Percentiles rank a stretch among this genome's conserved stretches.
Evolutionary conservation across 1,140 invertebrate genomes (phyloP).

Genomic region (Macrostomum lignano): DNA sequence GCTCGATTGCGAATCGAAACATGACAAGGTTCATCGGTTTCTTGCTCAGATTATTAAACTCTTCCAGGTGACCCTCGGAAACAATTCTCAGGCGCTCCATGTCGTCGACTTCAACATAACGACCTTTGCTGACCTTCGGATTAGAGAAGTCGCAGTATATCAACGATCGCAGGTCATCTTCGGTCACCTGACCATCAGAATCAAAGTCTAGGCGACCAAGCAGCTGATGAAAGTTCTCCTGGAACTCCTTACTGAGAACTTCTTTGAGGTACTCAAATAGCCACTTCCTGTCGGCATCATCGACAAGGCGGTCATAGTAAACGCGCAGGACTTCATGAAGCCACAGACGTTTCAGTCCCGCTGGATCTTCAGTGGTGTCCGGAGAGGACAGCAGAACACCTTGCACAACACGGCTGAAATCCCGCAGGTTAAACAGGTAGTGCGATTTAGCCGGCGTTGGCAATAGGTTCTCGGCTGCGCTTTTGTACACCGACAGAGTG

Average conservation of each 20-base stretch:
- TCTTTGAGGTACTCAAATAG: slow-evolving; percentile 32
- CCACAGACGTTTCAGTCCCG: slow-evolving; percentile 28
- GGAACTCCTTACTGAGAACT: slow-evolving; percentile 38
- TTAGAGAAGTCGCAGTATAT: slow-evolving; percentile 39
- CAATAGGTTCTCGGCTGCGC: slow-evolving; percentile 20
- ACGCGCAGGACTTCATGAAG: slow-evolving; percentile 28
- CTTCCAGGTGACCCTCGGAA: slow-evolving; percentile 39
- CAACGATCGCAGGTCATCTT: slow-evolving; percentile 23
- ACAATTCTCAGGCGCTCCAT: slow-evolving; percentile 48
- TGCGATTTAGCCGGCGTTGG: slow-evolving; percentile 27
- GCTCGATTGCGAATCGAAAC: slow-evolving; percentile 30
- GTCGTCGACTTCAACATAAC: slow-evolving; percentile 59
- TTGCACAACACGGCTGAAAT: slow-evolving; percentile 26
- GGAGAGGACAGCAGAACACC: slow-evolving; percentile 36
- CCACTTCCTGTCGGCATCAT: slow-evolving; percentile 23
- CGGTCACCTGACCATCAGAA: slow-evolving; percentile 27
- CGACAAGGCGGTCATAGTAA: slow-evolving; percentile 27
- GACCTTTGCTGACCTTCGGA: slow-evolving; percentile 43
- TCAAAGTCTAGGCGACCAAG: slow-evolving; percentile 29
- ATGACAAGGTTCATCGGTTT: slow-evolving; percentile 28
- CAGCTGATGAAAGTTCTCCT: slow-evolving; percentile 35
- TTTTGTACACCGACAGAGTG: slow-evolving; percentile 25
- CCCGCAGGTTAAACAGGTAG: slow-evolving; percentile 27
- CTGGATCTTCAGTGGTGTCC: slow-evolving; percentile 41
- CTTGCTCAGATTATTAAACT: slow-evolving; percentile 29